Conservation (phyloP, 2,113 vertebrate species). For the Callionymus lyra region DNA sequence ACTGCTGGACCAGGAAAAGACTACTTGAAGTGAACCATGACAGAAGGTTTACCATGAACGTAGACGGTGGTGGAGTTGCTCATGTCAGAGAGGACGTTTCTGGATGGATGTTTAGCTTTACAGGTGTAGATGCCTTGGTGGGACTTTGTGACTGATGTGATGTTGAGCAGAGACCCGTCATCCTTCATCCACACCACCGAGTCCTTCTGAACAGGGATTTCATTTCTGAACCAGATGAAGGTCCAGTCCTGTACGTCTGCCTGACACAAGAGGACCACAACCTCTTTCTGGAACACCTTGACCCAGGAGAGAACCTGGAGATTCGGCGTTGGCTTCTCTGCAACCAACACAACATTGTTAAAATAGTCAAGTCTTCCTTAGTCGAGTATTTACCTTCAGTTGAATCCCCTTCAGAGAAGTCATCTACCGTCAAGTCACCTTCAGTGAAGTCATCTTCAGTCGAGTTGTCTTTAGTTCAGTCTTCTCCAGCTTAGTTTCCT, state of each 20-base stretch:
- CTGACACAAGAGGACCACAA: background rate
- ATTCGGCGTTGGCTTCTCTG: slow-evolving; percentile 25
- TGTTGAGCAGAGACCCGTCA: background rate
- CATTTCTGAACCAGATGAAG: slow-evolving; percentile 19
- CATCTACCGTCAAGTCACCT: background rate
- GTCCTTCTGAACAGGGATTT: rapidly evolving
- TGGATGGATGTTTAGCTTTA: slow-evolving; percentile 1
- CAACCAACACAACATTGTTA: background rate
- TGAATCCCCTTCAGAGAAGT: background rate
- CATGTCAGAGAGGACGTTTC: background rate
- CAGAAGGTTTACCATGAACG: slow-evolving; percentile 25
- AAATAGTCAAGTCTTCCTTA: background rate
- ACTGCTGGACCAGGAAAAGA: background rate
- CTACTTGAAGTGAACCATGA: background rate
- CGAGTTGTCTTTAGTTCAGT: slow-evolving; percentile 9
- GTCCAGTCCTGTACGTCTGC: slow-evolving; percentile 5
- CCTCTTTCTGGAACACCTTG: slow-evolving; percentile 36
- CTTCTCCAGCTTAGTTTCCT: slow-evolving; percentile 17
- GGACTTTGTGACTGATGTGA: rapidly evolving
- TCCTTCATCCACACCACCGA: rapidly evolving
- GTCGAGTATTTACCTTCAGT: background rate
- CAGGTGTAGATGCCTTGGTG: slow-evolving; percentile 21
- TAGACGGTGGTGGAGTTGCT: background rate
- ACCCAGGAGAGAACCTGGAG: slow-evolving; percentile 6
- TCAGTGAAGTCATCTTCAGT: slow-evolving; percentile 6